Percentiles rank a stretch among this genome's conserved stretches.
phyloP scores from a whole-genome alignment of 2,888 invertebrate genomes.

The Eristalis intricaria region DNA sequence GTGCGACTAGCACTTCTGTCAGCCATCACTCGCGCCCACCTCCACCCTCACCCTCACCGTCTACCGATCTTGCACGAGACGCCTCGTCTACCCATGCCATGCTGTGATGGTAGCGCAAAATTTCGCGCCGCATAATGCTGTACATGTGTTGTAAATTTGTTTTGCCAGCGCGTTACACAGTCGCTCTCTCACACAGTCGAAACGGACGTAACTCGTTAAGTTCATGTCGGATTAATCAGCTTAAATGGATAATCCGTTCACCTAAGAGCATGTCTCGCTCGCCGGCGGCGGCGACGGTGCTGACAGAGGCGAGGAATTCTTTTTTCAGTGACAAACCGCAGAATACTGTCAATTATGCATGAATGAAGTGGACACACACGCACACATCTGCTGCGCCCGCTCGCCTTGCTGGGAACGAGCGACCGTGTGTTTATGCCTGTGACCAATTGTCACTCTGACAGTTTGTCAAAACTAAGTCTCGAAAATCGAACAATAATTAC shows the following conservation, averaged over 20 bases:
- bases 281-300: neutral
- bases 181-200: conserved; percentile 25
- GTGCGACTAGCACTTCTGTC: conserved; percentile 20
- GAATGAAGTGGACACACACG: conserved; percentile 9
- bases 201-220: conserved; percentile 72
- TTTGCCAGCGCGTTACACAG: conserved; percentile 5
- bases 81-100: conserved; percentile 43
- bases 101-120: conserved; percentile 70
- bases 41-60: neutral
- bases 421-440: conserved; percentile 3
- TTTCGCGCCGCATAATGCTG: conserved; percentile 72
- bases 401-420: conserved; percentile 33
- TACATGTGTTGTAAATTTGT: conserved; percentile 69
- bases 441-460: conserved; percentile 63
- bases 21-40: conserved; percentile 45
- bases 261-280: conserved; percentile 14
- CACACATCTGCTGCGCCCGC: conserved; percentile 37
- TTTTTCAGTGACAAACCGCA: conserved; percentile 34
- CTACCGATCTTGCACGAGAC: neutral
- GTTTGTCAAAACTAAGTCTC: conserved; percentile 31
- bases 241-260: conserved; percentile 72
- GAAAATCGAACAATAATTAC: conserved; percentile 47
- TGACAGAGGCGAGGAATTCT: neutral
- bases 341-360: conserved; percentile 60
- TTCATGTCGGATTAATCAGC: conserved; percentile 71